Base-by-base conservation (phyloP, 2,113 vertebrate genomes). In the Ia io region DNA sequence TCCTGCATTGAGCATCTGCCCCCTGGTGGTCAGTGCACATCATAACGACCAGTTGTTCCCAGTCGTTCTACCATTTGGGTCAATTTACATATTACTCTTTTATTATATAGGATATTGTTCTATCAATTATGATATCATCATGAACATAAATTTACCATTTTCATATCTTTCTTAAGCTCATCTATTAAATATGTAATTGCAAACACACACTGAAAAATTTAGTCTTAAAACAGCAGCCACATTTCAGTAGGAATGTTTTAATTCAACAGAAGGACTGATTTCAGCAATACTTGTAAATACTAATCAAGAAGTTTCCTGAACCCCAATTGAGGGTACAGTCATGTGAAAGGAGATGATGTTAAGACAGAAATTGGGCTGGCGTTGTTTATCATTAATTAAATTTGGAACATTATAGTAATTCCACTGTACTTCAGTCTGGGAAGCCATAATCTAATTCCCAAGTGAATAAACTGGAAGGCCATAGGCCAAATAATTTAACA, bases 401-500 rank as follows among this genome's bases (percentile, higher is more conserved):
- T 59, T 91, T 95, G 35, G 91, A 96, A 80, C 35, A 63, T 84
- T 70, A 89, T 51, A 95, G 69, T 95, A 95, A 74, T 90, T 93
- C 35, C 86, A 87, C 17, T 79, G 76, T 67, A 71, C 82, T 83
- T 61, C 85, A 77, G 59, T 76, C 22, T 88, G 22, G 53, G 80
- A 91, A 91, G 83, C 92, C 63, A 20, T 90, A 82, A 89, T 95
- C 88, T 96, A 77, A 83, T 91, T 95, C 94, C 94, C 93, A 93
- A 96, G 95, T 78, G 96, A 97, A 96, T 97, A 97, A 96, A 90
- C 83, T 23, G 5, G 53, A 84, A 93, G 76, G 91, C 92, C 93
- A 95, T 94, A 97, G 95, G 97, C 92, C 40, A 1, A 90, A 95
- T 63, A 93, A 53, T 95, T 95, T 97, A 96, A 95, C 88, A 96